Conservation (phyloP, 2,888 invertebrate genomes). For the Lysandra coridon region DNA sequence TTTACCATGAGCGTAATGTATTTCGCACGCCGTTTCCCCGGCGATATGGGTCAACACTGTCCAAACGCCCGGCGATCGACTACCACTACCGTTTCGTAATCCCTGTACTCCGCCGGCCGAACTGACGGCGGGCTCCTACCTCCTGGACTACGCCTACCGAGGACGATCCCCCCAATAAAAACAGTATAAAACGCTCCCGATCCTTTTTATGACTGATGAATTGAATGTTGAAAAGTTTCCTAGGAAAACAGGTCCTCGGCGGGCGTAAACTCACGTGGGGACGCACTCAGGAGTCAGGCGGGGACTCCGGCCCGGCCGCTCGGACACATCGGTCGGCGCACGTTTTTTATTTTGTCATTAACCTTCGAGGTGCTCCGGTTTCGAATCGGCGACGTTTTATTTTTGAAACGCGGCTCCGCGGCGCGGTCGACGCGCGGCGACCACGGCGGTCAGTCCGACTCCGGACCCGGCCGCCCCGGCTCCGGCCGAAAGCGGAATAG, state of each 20-base stretch:
- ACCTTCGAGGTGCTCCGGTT: constrained; percentile 78
- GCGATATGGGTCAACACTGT: constrained; percentile 51
- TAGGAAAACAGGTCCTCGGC: constrained; percentile 25
- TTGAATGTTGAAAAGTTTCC: neutral
- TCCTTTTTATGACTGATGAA: constrained; percentile 15
- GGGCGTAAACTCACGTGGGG: constrained; percentile 55
- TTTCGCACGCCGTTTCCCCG: constrained; percentile 41
- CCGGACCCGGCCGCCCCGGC: constrained; percentile 34
- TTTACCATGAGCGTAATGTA: constrained; percentile 52
- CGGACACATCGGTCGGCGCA: constrained; percentile 69
- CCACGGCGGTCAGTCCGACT: constrained; percentile 44
- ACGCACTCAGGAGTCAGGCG: constrained; percentile 47
- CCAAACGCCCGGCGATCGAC: constrained; percentile 53
- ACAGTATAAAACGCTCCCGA: neutral
- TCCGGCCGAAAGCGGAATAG: constrained; percentile 38
- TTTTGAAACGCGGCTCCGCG: constrained; percentile 75
- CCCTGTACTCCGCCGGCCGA: constrained; percentile 40
- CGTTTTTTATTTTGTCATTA: constrained; percentile 77
- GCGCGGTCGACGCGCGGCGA: constrained; percentile 55
- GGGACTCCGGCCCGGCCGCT: constrained; percentile 56
- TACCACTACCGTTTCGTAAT: constrained; percentile 47
- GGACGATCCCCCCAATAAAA: neutral
- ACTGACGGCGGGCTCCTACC: neutral
- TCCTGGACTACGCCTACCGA: neutral
- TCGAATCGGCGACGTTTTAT: constrained; percentile 76